A percentile compares a stretch with the other conserved stretches of the same genome.
These are phyloP conservation scores for Chrysolina americana DNA, from an alignment of 2,888 invertebrate genomes.

Conservation along the genomic window DNA sequence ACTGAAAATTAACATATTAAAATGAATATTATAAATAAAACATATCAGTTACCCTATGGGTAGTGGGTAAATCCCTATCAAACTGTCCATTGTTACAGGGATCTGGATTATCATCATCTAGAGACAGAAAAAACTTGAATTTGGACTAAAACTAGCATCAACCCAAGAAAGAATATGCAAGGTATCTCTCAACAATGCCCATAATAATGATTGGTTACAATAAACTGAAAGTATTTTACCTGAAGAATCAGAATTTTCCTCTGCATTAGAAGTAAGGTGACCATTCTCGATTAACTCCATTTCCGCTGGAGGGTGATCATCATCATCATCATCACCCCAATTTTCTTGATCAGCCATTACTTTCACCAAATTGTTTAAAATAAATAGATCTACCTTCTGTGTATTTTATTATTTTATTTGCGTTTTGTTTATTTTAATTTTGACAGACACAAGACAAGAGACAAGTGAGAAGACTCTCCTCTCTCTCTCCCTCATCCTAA, in stretches of 20 bases:
- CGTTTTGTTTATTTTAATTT: too few species aligned
- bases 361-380: neutral
- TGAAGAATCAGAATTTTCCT: constrained; percentile 49
- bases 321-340: too few species aligned
- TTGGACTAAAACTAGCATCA: neutral
- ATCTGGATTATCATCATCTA: constrained; percentile 55
- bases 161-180: neutral
- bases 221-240: constrained; percentile 40
- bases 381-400: too few species aligned
- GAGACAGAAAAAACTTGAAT: neutral
- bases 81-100: constrained; percentile 59
- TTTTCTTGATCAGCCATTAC: constrained; percentile 52
- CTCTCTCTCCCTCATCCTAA: too few species aligned
- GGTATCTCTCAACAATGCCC: neutral
- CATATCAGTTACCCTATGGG: constrained; percentile 62
- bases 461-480: too few species aligned
- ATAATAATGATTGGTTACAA: neutral
- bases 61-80: constrained; percentile 66
- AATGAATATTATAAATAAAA: neutral
- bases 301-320: constrained; percentile 50
- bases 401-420: too few species aligned
- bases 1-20: constrained; percentile 56
- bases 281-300: constrained; percentile 58
- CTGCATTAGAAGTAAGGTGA: constrained; percentile 55
- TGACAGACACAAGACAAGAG: too few species aligned